These are phyloP conservation scores for Aphelinus certus DNA, from an alignment of 1,140 invertebrate species.

Conservation along the genomic window DNA sequence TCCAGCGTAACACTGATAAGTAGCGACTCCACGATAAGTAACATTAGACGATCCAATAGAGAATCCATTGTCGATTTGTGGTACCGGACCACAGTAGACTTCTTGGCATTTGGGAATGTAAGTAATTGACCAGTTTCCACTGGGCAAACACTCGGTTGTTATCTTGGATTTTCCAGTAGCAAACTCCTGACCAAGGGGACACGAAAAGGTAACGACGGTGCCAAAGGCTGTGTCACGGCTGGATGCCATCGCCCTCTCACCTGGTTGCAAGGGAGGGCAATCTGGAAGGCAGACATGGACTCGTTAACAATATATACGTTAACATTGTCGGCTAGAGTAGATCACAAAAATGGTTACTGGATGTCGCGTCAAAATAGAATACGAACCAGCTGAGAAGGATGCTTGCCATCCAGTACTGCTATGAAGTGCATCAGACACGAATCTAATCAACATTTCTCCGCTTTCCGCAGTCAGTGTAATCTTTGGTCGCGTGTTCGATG, in stretches of 20 bases:
- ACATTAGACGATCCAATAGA: slow-evolving; percentile 95
- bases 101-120: slow-evolving; percentile 97
- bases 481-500: slow-evolving; percentile 79
- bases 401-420: slow-evolving; percentile 86
- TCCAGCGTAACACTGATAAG: slow-evolving; percentile 96
- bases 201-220: slow-evolving; percentile 88
- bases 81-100: slow-evolving; percentile 96
- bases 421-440: slow-evolving; percentile 88
- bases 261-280: slow-evolving; percentile 86
- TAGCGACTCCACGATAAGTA: slow-evolving; percentile 90
- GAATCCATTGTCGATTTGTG: slow-evolving; percentile 97
- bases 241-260: slow-evolving; percentile 87
- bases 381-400: slow-evolving; percentile 86
- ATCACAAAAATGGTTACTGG: too few relatives aligned
- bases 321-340: too few relatives aligned
- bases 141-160: slow-evolving; percentile 84
- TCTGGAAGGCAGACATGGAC: slow-evolving; percentile 69
- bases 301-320: background rate
- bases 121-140: slow-evolving; percentile 92
- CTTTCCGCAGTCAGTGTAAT: slow-evolving; percentile 92
- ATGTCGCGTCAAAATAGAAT: background rate
- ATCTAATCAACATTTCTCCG: slow-evolving; percentile 89
- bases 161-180: slow-evolving; percentile 87
- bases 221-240: slow-evolving; percentile 93
- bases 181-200: slow-evolving; percentile 94